These are phyloP conservation scores for Agapornis canus DNA, from an alignment of 2,797 vertebrate genomes.

Conservation along the genomic window DNA sequence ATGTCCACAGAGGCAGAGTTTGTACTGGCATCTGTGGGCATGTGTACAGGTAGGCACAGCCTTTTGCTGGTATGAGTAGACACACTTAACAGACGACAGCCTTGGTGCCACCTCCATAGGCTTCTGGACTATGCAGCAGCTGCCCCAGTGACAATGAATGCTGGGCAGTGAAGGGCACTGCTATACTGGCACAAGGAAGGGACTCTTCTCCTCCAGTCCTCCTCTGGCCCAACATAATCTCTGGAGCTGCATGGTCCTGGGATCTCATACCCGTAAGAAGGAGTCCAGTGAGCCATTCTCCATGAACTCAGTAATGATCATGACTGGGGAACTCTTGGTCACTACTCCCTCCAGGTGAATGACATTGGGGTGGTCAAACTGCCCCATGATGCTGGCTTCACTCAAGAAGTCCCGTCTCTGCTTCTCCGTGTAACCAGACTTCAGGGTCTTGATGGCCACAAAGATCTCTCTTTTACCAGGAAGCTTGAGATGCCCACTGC, in stretches of 20 bases:
- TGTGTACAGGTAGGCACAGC: background rate
- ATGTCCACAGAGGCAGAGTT: background rate
- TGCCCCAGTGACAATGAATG: background rate
- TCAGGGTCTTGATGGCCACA: conserved; percentile 97
- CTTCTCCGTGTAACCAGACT: conserved; percentile 97
- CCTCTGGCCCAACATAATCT: background rate
- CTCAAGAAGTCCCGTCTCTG: conserved; percentile 96
- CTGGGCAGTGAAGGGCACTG: background rate
- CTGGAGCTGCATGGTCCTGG: background rate
- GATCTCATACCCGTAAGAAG: conserved; percentile 88
- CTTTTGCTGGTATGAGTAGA: accelerated
- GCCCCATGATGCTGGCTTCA: conserved; percentile 98
- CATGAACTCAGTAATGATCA: conserved; percentile 99
- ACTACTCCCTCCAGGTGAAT: conserved; percentile 97
- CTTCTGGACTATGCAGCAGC: background rate
- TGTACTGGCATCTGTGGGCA: background rate
- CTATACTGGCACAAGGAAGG: background rate
- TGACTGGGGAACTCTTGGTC: conserved; percentile 96
- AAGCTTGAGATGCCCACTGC: conserved; percentile 97
- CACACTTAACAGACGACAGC: background rate
- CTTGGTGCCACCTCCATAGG: background rate
- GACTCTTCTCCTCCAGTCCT: background rate
- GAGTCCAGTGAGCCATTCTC: conserved; percentile 97
- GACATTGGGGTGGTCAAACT: conserved; percentile 97
- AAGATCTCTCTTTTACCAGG: conserved; percentile 97